Percentiles rank a stretch among this genome's conserved stretches.
Conservation (phyloP, 1,140 invertebrate species). For the Papilio polyxenes region DNA sequence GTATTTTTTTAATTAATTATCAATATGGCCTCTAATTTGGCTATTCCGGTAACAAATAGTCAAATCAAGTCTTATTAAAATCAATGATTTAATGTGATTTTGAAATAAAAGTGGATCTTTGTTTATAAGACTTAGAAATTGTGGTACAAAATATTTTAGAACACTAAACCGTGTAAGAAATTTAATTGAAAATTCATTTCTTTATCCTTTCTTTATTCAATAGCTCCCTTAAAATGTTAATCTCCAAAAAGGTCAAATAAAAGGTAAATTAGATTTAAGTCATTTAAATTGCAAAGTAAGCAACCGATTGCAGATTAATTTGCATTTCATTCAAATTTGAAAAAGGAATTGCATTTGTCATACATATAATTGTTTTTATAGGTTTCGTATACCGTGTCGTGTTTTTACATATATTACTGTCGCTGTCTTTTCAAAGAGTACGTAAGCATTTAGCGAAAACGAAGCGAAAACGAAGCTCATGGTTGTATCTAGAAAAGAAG, state of each 20-base stretch:
- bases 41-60: no score
- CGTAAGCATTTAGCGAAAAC: neutral
- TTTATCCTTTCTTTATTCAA: neutral
- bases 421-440: neutral
- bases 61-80: no score
- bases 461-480: no score
- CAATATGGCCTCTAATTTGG: no score
- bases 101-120: no score
- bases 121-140: neutral
- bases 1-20: no score
- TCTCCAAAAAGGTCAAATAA: slow-evolving; percentile 12
- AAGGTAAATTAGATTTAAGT: slow-evolving; percentile 3
- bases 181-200: neutral
- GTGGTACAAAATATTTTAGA: neutral
- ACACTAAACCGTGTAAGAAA: neutral
- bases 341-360: neutral
- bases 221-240: slow-evolving; percentile 5
- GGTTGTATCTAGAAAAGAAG: no score
- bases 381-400: neutral
- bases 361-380: neutral
- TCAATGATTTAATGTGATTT: no score
- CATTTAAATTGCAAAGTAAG: slow-evolving; percentile 8
- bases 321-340: neutral
- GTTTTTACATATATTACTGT: neutral
- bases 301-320: neutral